These are phyloP conservation scores for Brachionus rotundiformis DNA, from an alignment of 1,140 invertebrate species.

Conservation along the genomic window DNA sequence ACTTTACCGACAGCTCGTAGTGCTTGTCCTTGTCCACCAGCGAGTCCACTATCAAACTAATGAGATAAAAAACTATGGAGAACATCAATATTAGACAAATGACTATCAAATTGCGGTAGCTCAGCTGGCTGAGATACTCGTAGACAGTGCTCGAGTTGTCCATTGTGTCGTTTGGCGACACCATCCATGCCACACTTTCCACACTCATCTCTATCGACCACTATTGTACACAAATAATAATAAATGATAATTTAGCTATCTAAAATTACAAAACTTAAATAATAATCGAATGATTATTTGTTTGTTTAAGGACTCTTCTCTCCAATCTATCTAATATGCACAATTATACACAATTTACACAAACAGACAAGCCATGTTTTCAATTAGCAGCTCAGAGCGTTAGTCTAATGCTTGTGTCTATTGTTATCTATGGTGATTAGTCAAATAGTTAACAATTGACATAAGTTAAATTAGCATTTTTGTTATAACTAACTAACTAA, in stretches of 20 bases:
- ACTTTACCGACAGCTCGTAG: background rate
- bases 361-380: background rate
- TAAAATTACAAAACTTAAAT: too few relatives aligned
- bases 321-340: too few relatives aligned
- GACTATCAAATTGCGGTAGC: slow-evolving; percentile 10
- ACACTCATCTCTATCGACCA: background rate
- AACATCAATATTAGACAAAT: slow-evolving; percentile 33
- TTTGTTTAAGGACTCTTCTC: background rate
- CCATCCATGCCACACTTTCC: background rate
- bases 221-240: background rate
- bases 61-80: slow-evolving; percentile 26
- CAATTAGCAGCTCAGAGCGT: background rate
- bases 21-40: slow-evolving; percentile 38
- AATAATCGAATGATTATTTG: slow-evolving; percentile 13
- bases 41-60: slow-evolving; percentile 30
- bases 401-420: too few relatives aligned
- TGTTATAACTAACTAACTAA: too few relatives aligned
- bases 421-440: too few relatives aligned
- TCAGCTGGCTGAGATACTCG: slow-evolving; percentile 1
- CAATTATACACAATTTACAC: too few relatives aligned
- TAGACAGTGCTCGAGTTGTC: background rate
- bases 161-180: background rate
- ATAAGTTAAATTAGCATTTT: background rate
- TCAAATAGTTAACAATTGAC: too few relatives aligned
- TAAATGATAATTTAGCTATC: background rate